phyloP scores from a whole-genome alignment of 2,113 vertebrate genomes.

The Acrocephalus arundinaceus region DNA sequence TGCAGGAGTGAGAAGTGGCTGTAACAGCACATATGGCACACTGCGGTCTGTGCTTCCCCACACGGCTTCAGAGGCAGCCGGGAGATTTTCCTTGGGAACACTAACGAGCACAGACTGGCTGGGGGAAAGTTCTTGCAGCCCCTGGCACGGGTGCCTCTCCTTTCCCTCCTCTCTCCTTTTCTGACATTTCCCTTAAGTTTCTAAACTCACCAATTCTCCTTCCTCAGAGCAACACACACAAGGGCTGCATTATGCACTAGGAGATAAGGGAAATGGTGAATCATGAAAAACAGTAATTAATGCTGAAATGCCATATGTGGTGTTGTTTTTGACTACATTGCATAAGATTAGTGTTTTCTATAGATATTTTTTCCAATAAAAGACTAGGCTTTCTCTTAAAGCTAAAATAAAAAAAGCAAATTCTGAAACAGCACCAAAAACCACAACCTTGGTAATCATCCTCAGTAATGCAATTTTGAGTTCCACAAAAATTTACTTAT shows the following conservation, averaged over 20 bases:
- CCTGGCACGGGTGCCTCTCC: fast-evolving
- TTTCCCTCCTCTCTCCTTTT: background rate
- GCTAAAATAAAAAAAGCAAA: conserved; percentile 31
- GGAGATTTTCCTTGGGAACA: background rate
- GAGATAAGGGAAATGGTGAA: conserved; percentile 52
- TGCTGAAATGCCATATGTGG: conserved; percentile 49
- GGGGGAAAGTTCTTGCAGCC: background rate
- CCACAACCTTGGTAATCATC: conserved; percentile 24
- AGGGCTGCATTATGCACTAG: conserved; percentile 30
- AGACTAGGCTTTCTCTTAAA: conserved; percentile 40
- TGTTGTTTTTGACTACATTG: conserved; percentile 25
- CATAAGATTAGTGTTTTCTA: conserved; percentile 59
- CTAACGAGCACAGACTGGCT: fast-evolving
- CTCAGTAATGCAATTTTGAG: conserved; percentile 42
- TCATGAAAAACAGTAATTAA: conserved; percentile 67
- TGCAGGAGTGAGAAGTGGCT: background rate
- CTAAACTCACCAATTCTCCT: background rate
- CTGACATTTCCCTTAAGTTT: background rate
- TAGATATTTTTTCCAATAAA: conserved; percentile 33
- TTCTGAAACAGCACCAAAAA: conserved; percentile 22
- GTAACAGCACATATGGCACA: background rate
- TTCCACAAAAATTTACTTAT: conserved; percentile 39
- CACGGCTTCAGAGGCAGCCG: background rate
- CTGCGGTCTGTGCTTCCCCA: background rate
- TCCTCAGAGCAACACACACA: background rate